Evolutionary conservation across 2,113 vertebrate species (phyloP), one percentile per base, ranked within the genome.

Genomic region (Tachysurus fulvidraco): DNA sequence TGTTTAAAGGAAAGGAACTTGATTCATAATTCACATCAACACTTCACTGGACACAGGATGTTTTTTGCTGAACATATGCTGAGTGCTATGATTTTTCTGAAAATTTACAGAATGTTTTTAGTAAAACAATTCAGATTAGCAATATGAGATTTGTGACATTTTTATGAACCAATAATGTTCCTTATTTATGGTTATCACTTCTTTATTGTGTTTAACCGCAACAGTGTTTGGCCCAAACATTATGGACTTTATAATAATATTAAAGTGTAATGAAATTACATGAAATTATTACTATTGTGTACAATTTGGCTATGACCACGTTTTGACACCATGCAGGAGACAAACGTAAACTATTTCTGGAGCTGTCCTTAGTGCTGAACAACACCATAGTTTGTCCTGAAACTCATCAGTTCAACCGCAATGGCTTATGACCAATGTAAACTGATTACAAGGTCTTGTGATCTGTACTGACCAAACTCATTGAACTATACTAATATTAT

Each of bases 351-450:
- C 19, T 8, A 23, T 16, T 54, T 21, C 21, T 17, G 69, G 52
- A 60, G 12, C 54, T 74, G 13, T 84, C 83, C 83, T n/a, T 76
- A 71, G 83, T 85, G 36, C 83, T 85, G 57, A 85, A 62, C 21
- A 62, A 12, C 36, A 9, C 23, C 21, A 36, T 11, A 50, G 55
- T 21, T 8, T 30, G 21, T 60, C 4, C 16, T 36, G 19, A 36
- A 21, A 36, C 16, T 57, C 52, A 57, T 11, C 52, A 57, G 77
- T 5, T 28, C 25, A 28, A 14, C 25, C 46, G 28, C 12, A 28
- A 6, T n/a, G 14, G 25, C 9, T 57, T 36, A 57, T 30, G n/a
- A 79, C n/a, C 16, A 79, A 19, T 30, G n/a, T 55, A 10, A 2
- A 78, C 17, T 28, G 16, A 8, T 28, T 52, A 52, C 28, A 79